Evolutionary conservation across 2,113 vertebrate species (phyloP), one percentile per base, ranked within the genome.

Genomic region (Tetrao urogallus): DNA sequence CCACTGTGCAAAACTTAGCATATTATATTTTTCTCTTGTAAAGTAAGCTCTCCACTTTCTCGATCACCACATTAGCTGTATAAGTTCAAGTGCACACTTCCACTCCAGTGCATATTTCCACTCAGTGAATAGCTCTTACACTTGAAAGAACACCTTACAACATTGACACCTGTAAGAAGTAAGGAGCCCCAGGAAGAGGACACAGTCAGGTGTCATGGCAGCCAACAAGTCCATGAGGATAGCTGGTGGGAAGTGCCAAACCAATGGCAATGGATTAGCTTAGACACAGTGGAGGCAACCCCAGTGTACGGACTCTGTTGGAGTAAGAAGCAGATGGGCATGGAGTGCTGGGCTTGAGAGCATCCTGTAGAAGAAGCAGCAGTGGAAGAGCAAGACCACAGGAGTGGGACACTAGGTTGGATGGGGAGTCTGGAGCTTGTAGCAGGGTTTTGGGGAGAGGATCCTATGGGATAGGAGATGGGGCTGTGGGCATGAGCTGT

Each of bases 1-100:
- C 85, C 70, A 19, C 11, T 61, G 15, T 30, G 19, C 69, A 87
- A 89, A 79, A 79, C 34, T 57, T 87, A 90, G 64, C 3, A 22
- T 14, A 27, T 71, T 86, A 25, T 13, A 38, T 57, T 79, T 71
- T 75, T 87, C 66, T 79, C 13, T 6, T 73, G 17, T 32, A 57
- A 82, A 79, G 36, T 61, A 65, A 79, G 45, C 43, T n/a, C 27
- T 77, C 34, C 28, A 79, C 34, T 82, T 91, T 73, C 60, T 70
- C 69, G 32, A 69, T 58, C 64, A 70, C 19, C 38, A 89, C n/a
- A 67, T 32, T 20, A 85, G 28, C 10, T 8, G 18, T 50, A 4
- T 54, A 61, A 91, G 19, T 36, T 91, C 61, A 72, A 66, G 32
- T 45, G 16, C n/a, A 72, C 34, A 28, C 19, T 75, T 71, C 14